These are phyloP conservation scores for Elegia similella DNA, from an alignment of 2,888 invertebrate genomes.

Conservation along the genomic window DNA sequence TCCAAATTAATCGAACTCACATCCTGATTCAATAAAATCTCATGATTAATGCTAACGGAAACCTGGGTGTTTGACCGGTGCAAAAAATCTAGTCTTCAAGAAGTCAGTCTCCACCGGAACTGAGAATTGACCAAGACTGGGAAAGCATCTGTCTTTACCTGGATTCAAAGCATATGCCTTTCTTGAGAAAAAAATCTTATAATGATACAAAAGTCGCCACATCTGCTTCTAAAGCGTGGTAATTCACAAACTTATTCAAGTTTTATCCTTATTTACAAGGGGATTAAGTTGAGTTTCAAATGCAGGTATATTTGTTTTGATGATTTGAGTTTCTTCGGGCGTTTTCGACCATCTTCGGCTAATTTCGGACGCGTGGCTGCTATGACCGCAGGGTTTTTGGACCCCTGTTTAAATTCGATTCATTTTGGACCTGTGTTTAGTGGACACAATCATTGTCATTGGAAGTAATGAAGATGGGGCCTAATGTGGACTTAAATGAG, in stretches of 20 bases:
- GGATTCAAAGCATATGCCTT: constrained; percentile 67
- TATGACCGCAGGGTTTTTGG: constrained; percentile 45
- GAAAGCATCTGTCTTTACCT: constrained; percentile 70
- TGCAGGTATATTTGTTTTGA: constrained; percentile 38
- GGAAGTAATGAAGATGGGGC: constrained; percentile 45
- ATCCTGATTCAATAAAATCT: constrained; percentile 15
- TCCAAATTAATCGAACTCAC: constrained; percentile 2
- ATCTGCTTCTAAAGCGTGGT: constrained; percentile 51
- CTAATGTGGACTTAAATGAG: constrained; percentile 40
- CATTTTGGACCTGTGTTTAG: constrained; percentile 36
- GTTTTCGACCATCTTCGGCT: constrained; percentile 49
- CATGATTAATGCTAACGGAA: constrained; percentile 9
- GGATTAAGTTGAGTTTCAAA: fast-evolving
- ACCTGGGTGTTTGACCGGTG: constrained; percentile 11
- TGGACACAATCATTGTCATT: constrained; percentile 52
- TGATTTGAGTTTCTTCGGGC: constrained; percentile 43
- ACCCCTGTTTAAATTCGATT: constrained; percentile 39
- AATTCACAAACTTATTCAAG: not conserved
- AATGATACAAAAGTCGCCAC: constrained; percentile 72
- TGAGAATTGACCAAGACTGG: constrained; percentile 43
- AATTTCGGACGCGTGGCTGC: constrained; percentile 58
- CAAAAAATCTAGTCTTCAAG: constrained; percentile 13
- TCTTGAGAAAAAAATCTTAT: constrained; percentile 65
- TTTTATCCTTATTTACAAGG: not conserved
- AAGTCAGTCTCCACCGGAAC: not conserved